Evolutionary conservation across 2,888 invertebrate genomes (phyloP).

Genomic region (Papilio gigon): DNA sequence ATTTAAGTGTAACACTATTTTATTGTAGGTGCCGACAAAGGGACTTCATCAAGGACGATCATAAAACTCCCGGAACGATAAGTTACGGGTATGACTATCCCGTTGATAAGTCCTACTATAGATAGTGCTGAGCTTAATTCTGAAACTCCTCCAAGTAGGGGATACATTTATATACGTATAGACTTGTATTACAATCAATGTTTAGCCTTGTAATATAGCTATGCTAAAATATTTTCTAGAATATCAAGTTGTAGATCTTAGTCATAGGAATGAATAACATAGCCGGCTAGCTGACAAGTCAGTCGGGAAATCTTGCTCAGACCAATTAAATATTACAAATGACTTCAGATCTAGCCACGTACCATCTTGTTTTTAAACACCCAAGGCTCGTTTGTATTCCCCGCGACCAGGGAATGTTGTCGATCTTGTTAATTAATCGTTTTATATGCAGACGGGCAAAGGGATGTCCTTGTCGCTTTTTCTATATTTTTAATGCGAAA

Average conservation of each 20-base stretch:
- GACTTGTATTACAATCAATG: not conserved
- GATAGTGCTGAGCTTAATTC: not conserved
- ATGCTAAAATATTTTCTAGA: not conserved
- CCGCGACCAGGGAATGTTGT: constrained; percentile 68
- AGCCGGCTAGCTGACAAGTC: constrained; percentile 5
- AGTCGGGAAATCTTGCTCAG: constrained; percentile 27
- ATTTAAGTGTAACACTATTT: constrained; percentile 24
- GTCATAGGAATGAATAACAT: not conserved
- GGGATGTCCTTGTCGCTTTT: constrained; percentile 54
- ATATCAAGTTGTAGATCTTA: not conserved
- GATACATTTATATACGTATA: not conserved
- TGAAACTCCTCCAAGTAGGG: not conserved
- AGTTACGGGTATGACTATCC: constrained; percentile 19
- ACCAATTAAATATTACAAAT: constrained; percentile 37
- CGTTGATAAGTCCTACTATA: constrained; percentile 1
- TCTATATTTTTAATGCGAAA: constrained; percentile 19
- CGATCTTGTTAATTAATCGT: constrained; percentile 76
- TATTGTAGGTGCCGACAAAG: constrained; percentile 24
- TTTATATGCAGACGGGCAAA: constrained; percentile 70
- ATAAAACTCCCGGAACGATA: constrained; percentile 24
- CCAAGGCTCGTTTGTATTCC: constrained; percentile 53
- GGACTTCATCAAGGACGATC: constrained; percentile 22
- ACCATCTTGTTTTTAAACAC: constrained; percentile 39
- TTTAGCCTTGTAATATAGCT: not conserved
- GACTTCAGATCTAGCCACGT: constrained; percentile 23